Evolutionary conservation across 2,797 vertebrate species (phyloP).

Genomic region (Argyrosomus regius): DNA sequence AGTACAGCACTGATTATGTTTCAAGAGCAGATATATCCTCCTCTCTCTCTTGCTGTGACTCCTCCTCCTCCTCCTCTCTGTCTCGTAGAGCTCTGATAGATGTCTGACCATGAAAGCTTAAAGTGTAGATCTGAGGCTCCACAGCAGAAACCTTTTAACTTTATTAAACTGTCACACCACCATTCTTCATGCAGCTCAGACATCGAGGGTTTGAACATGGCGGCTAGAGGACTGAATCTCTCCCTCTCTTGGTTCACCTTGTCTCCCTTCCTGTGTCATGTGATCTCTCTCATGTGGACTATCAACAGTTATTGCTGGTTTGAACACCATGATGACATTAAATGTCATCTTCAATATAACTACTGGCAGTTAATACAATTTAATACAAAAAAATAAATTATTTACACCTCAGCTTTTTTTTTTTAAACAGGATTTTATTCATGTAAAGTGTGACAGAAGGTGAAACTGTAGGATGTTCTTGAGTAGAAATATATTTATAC

Average conservation of each 20-base stretch:
- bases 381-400: too few species aligned
- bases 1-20: too few species aligned
- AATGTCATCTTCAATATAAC: slow-evolving; percentile 8
- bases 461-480: too few species aligned
- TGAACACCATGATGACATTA: slow-evolving; percentile 4
- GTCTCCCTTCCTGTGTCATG: slow-evolving; percentile 8
- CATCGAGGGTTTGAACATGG: slow-evolving; percentile 43
- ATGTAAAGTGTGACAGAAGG: background rate
- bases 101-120: slow-evolving; percentile 51
- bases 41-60: too few species aligned
- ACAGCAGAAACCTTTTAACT: slow-evolving; percentile 76
- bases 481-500: too few species aligned
- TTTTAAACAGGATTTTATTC: too few species aligned
- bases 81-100: slow-evolving; percentile 53
- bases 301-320: slow-evolving; percentile 14
- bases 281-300: slow-evolving; percentile 3
- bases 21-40: too few species aligned
- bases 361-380: slow-evolving; percentile 5
- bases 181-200: slow-evolving; percentile 62
- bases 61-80: slow-evolving; percentile 9
- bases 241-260: slow-evolving; percentile 21
- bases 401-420: background rate
- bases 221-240: background rate
- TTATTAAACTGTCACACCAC: slow-evolving; percentile 73
- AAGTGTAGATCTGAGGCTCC: slow-evolving; percentile 58